Evolutionary conservation across 2,888 invertebrate species (phyloP).

Genomic region (Pogonocherus hispidulus): DNA sequence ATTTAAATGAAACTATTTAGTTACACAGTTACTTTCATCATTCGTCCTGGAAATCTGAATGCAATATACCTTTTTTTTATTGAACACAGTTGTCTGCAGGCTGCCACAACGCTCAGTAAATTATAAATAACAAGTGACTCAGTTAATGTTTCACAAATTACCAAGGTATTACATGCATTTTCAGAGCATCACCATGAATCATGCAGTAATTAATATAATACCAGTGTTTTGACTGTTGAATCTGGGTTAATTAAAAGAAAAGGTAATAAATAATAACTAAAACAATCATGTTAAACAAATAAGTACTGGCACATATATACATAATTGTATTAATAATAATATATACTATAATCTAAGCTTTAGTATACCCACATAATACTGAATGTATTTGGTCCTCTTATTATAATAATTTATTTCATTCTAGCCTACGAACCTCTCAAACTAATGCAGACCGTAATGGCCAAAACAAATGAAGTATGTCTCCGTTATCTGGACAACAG

Average conservation of each 20-base stretch:
- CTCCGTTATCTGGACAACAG: conserved; percentile 79
- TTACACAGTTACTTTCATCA: too few species aligned
- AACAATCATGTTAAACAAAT: too few species aligned
- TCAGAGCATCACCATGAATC: conserved; percentile 3
- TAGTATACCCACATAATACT: too few species aligned
- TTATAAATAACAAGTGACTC: conserved; percentile 9
- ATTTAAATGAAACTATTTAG: not conserved
- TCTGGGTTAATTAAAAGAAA: conserved; percentile 3
- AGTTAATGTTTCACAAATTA: conserved; percentile 5
- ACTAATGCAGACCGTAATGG: conserved; percentile 82
- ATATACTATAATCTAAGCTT: too few species aligned
- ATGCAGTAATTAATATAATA: conserved; percentile 18
- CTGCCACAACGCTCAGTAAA: not conserved
- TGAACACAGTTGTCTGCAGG: not conserved
- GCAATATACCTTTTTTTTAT: not conserved
- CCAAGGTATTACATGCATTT: conserved; percentile 14
- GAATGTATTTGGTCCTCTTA: too few species aligned
- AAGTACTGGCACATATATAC: not conserved
- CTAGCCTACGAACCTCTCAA: conserved; percentile 80
- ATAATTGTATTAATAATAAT: too few species aligned
- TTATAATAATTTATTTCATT: conserved; percentile 65
- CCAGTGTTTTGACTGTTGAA: not conserved
- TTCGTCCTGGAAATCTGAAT: not conserved
- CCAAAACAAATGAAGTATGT: conserved; percentile 80
- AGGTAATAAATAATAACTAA: not conserved